Evolutionary conservation across 2,888 invertebrate species (phyloP).

Genomic region (Drosophila fulvimacula): DNA sequence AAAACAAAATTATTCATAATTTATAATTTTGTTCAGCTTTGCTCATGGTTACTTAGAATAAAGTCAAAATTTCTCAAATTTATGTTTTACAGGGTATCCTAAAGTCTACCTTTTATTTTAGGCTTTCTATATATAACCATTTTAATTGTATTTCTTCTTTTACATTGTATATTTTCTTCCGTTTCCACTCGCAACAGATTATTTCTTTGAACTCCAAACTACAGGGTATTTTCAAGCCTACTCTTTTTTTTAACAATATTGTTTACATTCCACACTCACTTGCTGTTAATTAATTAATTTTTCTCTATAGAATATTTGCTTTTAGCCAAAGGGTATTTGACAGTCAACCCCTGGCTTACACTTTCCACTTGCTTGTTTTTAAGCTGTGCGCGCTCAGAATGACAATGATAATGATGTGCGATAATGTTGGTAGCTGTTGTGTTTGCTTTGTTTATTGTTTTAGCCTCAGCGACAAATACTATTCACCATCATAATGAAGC

Average conservation of each 20-base stretch:
- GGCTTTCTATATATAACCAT: no score
- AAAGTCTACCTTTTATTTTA: not conserved
- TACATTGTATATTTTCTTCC: no score
- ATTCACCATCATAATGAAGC: conserved; percentile 28
- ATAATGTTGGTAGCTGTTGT: conserved; percentile 70
- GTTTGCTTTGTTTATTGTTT: conserved; percentile 65
- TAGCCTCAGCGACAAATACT: conserved; percentile 39
- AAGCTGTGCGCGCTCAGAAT: conserved; percentile 67
- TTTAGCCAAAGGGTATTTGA: no score
- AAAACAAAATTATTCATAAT: no score
- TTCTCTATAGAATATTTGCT: no score
- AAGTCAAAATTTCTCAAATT: not conserved
- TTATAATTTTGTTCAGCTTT: no score
- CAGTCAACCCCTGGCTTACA: not conserved
- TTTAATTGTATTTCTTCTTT: no score
- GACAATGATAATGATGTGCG: conserved; percentile 79
- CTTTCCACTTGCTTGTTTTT: conserved; percentile 30
- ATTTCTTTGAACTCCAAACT: not conserved
- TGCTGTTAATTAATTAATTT: no score
- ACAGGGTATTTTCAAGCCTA: not conserved
- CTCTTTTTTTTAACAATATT: no score
- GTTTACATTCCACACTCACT: no score
- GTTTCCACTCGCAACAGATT: no score
- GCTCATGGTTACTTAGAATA: no score
- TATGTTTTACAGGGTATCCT: not conserved